Evolutionary conservation across 2,888 invertebrate genomes (phyloP).

Genomic region (Lithophane leautieri): DNA sequence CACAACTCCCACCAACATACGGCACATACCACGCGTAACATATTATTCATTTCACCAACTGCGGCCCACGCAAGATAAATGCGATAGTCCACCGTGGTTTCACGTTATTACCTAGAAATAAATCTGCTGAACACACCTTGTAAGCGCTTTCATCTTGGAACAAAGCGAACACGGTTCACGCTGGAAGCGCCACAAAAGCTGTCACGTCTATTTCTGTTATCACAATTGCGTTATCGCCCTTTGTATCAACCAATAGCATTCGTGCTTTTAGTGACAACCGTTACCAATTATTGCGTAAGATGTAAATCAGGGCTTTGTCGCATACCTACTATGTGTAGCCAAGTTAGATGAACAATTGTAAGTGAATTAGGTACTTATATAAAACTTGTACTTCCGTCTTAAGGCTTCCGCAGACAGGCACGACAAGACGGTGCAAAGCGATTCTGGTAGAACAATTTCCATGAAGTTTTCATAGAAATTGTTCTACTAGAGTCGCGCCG

Average conservation of each 20-base stretch:
- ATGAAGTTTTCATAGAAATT: no score
- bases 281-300: constrained; percentile 30
- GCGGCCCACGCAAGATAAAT: constrained; percentile 50
- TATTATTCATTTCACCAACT: constrained; percentile 63
- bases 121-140: constrained; percentile 51
- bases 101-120: constrained; percentile 55
- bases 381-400: background rate
- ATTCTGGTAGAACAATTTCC: no score
- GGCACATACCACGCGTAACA: constrained; percentile 32
- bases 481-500: no score
- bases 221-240: constrained; percentile 57
- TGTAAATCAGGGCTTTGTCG: background rate
- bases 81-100: constrained; percentile 56
- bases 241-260: constrained; percentile 34
- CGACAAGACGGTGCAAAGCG: no score
- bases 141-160: constrained; percentile 56
- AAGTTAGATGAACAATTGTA: background rate
- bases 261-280: constrained; percentile 29
- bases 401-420: no score
- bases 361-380: background rate
- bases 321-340: no score
- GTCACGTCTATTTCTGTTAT: constrained; percentile 51
- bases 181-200: constrained; percentile 58
- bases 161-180: constrained; percentile 50
- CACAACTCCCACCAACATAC: constrained; percentile 11